A percentile compares a stretch with the other conserved stretches of the same genome.
Conservation (phyloP, 2,888 invertebrate species). For the Elegia similella region DNA sequence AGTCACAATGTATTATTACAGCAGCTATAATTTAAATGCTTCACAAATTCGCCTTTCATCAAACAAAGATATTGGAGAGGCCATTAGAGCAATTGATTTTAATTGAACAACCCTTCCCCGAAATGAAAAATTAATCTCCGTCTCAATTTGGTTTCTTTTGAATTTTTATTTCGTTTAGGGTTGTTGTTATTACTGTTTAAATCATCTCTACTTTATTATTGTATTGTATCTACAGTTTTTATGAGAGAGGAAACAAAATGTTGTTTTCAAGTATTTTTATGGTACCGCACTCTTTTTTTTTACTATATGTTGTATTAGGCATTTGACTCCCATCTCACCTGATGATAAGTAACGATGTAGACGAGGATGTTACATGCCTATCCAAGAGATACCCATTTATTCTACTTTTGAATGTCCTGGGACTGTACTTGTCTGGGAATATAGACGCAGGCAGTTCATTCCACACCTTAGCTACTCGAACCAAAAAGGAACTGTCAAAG, state of each 20-base stretch:
- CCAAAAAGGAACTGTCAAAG: too few relatives aligned
- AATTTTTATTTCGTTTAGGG: background rate
- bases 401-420: too few relatives aligned
- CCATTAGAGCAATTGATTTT: constrained; percentile 7
- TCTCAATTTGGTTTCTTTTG: background rate
- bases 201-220: background rate
- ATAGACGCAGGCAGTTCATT: too few relatives aligned
- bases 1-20: background rate
- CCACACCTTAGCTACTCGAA: too few relatives aligned
- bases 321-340: too few relatives aligned
- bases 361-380: too few relatives aligned
- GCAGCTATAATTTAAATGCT: background rate
- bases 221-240: background rate
- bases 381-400: too few relatives aligned
- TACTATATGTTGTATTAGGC: too few relatives aligned
- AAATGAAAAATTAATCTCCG: constrained; percentile 3
- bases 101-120: constrained; percentile 2
- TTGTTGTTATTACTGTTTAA: background rate
- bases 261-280: background rate
- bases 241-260: background rate
- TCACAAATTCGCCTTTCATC: background rate
- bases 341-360: too few relatives aligned
- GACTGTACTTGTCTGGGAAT: too few relatives aligned
- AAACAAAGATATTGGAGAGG: background rate
- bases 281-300: too few relatives aligned